A percentile compares a stretch with the other conserved stretches of the same genome.
These are phyloP conservation scores for Lichenostomus cassidix DNA, from an alignment of 2,113 vertebrate species.

Conservation along the genomic window DNA sequence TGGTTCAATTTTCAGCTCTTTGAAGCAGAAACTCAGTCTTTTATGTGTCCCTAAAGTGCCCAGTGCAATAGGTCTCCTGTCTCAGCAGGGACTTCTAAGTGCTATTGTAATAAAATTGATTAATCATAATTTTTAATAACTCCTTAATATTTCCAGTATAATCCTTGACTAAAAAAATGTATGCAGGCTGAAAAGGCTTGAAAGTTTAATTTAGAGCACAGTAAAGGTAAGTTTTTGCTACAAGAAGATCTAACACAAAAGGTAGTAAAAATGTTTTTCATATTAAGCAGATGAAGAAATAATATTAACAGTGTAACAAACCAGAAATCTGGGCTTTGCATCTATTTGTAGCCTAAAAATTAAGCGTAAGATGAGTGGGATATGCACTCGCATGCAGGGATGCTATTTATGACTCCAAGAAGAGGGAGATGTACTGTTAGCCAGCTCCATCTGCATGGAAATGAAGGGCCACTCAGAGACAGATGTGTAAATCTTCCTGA, in stretches of 20 bases:
- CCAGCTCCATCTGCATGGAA: not conserved
- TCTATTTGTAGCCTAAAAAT: not conserved
- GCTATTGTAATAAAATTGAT: constrained; percentile 37
- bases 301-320: not conserved
- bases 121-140: constrained; percentile 51
- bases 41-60: constrained; percentile 39
- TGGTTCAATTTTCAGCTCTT: constrained; percentile 49
- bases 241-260: not conserved
- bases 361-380: not conserved
- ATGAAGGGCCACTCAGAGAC: not conserved
- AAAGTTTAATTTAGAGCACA: not conserved
- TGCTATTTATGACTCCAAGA: not conserved
- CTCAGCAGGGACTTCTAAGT: constrained; percentile 28
- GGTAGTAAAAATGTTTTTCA: not conserved
- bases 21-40: constrained; percentile 57
- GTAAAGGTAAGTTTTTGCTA: not conserved
- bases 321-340: not conserved
- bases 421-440: not conserved
- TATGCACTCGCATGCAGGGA: not conserved
- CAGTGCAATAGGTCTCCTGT: constrained; percentile 36
- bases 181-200: not conserved
- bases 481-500: not conserved
- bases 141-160: not conserved
- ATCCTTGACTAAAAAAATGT: not conserved
- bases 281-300: not conserved